Evolutionary conservation across 2,888 invertebrate species (phyloP).

Genomic region (Scaptomyza reducta): DNA sequence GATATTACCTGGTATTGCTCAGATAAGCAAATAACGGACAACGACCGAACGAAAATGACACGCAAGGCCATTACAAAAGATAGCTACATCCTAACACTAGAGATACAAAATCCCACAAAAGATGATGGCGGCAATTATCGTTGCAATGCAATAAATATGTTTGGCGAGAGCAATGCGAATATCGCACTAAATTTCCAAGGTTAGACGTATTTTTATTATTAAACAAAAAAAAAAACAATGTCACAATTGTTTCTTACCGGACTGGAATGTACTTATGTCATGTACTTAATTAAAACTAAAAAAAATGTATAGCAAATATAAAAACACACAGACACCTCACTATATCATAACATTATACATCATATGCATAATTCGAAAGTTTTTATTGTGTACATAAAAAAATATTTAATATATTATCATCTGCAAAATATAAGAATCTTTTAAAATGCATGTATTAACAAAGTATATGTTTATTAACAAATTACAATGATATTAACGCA

Average conservation of each 20-base stretch:
- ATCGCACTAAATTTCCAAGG: slow-evolving; percentile 99
- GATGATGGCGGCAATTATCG: slow-evolving; percentile 99
- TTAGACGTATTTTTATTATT: slow-evolving; percentile 81
- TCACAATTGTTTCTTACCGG: neutral
- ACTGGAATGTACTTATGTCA: neutral
- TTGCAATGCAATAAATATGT: slow-evolving; percentile 99
- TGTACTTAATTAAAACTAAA: too few species aligned
- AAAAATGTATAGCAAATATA: too few species aligned
- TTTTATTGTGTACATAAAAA: too few species aligned
- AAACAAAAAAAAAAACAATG: slow-evolving; percentile 5
- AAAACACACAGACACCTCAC: too few species aligned
- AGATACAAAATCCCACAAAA: slow-evolving; percentile 97
- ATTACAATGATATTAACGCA: too few species aligned
- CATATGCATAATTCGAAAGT: too few species aligned
- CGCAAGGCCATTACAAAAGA: slow-evolving; percentile 95
- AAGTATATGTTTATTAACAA: too few species aligned
- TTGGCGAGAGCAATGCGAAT: slow-evolving; percentile 99
- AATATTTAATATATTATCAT: too few species aligned
- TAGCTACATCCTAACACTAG: slow-evolving; percentile 94
- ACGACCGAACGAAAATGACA: slow-evolving; percentile 93
- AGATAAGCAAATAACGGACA: slow-evolving; percentile 92
- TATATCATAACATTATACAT: too few species aligned
- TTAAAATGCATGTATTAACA: too few species aligned
- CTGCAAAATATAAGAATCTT: too few species aligned
- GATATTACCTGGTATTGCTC: slow-evolving; percentile 98